Evolutionary conservation across 2,888 invertebrate species (phyloP), one percentile per base, ranked within the genome.

Genomic region (Erynnis tages): DNA sequence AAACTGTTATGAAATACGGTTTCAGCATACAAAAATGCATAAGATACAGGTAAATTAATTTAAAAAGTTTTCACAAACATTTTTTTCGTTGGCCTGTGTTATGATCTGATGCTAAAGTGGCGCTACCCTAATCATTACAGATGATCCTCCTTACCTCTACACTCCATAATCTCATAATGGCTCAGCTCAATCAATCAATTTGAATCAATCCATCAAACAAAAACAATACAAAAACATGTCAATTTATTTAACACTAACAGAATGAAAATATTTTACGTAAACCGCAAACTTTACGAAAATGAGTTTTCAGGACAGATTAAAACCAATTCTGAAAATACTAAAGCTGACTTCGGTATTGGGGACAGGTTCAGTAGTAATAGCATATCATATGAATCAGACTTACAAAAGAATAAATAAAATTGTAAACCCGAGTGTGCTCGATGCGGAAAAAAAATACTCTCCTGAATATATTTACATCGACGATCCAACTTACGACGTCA

Each of bases 401-500:
- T 66, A 62, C 53, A 73, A 66, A 54, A 64, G 68, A 13, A 47
- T 88, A 34, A 59, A 65, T 46, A 78, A 66, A 46, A 71, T 90
- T 25, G 80, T 90, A 1, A 88, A 85, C 37, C 64, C 82, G 0
- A 73, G 69, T 58, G 87, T 86, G 2, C 63, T 90, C 1, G 80
- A 86, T 34, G 71, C 76, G 10, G 88, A 90, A 58, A 86, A 85
- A 57, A 87, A 84, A 55, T 73, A 76, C 43, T 71, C 64, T 1
- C 67, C 88, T 0, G 86, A 90, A 58, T 90, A 87, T 60, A 82
- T 90, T 58, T 90, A 90, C 54, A 83, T 90, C 6, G 84, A 87
- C 34, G 90, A 90, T 53, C 88, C 88, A 0, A 70, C 77, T 0
- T 90, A 83, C 50, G 67, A 65, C 27, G 61, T 63, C 4, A 71